Conservation (phyloP, 2,113 vertebrate species). For the Hippocampus zosterae region DNA sequence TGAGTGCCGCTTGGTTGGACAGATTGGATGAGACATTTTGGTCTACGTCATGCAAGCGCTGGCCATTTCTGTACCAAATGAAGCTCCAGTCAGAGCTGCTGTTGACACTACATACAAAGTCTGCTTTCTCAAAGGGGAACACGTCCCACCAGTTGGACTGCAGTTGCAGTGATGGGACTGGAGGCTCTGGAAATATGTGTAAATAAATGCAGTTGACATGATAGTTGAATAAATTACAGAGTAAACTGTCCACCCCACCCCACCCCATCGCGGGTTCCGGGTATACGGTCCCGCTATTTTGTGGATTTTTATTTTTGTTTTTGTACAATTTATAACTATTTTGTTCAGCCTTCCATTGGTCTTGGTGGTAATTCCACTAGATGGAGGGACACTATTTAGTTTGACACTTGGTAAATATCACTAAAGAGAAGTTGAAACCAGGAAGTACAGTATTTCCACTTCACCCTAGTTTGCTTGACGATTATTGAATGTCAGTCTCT, state of each 20-base stretch:
- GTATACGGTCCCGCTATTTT: no score
- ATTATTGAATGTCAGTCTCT: no score
- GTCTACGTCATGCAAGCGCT: fast-evolving
- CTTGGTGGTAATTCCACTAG: no score
- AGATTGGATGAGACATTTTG: background rate
- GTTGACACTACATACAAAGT: conserved; percentile 13
- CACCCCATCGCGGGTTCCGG: no score
- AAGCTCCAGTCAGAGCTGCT: conserved; percentile 33
- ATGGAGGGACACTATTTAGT: no score
- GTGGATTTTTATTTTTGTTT: no score
- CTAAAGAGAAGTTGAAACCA: no score
- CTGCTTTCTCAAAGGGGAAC: conserved; percentile 43
- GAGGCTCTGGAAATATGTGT: conserved; percentile 31
- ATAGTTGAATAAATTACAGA: background rate
- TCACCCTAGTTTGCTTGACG: no score
- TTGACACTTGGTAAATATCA: no score
- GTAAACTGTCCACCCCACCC: background rate
- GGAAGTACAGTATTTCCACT: no score
- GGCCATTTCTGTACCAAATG: conserved; percentile 27
- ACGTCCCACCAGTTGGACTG: background rate
- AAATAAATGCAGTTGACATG: background rate
- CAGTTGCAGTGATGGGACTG: conserved; percentile 9
- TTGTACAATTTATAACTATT: no score
- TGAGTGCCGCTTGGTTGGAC: background rate
- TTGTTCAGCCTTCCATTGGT: no score